Evolutionary conservation across 2,888 invertebrate genomes (phyloP).

Genomic region (Dicyrtoma fusca): DNA sequence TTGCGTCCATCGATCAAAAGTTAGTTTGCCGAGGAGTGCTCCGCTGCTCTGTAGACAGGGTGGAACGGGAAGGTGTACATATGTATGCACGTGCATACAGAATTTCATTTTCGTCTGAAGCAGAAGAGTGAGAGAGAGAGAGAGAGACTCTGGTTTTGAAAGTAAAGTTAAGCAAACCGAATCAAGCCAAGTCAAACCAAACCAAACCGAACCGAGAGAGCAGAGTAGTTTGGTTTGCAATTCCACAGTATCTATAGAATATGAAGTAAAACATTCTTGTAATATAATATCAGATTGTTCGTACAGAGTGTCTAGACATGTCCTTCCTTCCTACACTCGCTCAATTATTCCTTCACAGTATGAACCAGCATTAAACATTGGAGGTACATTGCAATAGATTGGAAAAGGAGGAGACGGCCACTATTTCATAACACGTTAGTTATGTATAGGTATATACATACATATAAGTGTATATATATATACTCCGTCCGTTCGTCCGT

Average conservation of each 20-base stretch:
- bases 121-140: too few relatives aligned
- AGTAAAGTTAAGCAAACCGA: not conserved
- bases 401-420: too few relatives aligned
- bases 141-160: slow-evolving; percentile 12
- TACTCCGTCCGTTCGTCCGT: too few relatives aligned
- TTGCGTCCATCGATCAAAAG: not conserved
- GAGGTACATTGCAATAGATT: too few relatives aligned
- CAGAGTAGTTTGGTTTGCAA: not conserved
- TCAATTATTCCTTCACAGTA: slow-evolving; percentile 1
- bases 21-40: not conserved
- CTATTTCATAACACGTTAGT: too few relatives aligned
- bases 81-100: not conserved
- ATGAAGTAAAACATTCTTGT: too few relatives aligned
- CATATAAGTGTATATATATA: too few relatives aligned
- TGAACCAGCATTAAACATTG: slow-evolving; percentile 5
- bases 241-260: too few relatives aligned
- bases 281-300: too few relatives aligned
- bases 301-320: not conserved
- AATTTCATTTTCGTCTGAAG: slow-evolving; percentile 20
- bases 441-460: too few relatives aligned
- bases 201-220: not conserved
- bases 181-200: not conserved
- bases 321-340: slow-evolving; percentile 4
- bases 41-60: too few relatives aligned
- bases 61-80: too few relatives aligned